Evolutionary conservation across 2,888 invertebrate genomes (phyloP), one percentile per base, ranked within the genome.

Genomic region (Crematogaster levior): DNA sequence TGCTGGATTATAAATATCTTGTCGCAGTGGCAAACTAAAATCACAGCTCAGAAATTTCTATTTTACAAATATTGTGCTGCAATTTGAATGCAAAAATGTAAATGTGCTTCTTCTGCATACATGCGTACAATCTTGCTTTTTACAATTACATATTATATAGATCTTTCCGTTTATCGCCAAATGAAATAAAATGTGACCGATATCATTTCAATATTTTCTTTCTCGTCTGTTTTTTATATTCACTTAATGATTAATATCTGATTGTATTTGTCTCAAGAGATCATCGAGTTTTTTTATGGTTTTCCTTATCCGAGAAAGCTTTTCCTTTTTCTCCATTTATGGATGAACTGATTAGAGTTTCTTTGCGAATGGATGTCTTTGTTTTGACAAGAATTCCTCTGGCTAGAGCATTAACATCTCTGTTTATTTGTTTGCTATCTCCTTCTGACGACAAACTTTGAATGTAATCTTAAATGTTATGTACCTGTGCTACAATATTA

Each of bases 311-410:
- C n/a, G n/a, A n/a, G n/a, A n/a, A n/a, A n/a, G n/a, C n/a, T n/a
- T n/a, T n/a, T n/a, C n/a, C 70, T 56, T 30, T n/a, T 27, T 56
- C 53, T 6, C 21, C 40, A 10, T 9, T 12, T 53, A 12, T 5
- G 34, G 43, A 46, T 68, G 65, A 77, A 56, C 43, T 53, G 30
- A n/a, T 68, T 79, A 79, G 40, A 66, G 34, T 56, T 56, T 21
- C 43, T 77, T 68, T 68, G 68, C 56, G 7, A 68, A 68, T 34
- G 43, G 7, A 68, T 77, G 21, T 40, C 18, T 66, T 66, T 66
- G 66, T 77, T 68, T 77, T 30, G 30, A 43, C 53, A 68, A 77
- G 56, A 21, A 77, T 68, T 77, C 10, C 43, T 56, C 40, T 12
- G 7, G 10, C 5, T 24, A n/a, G 40, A 15, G 34, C n/a, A 56